phyloP scores from a whole-genome alignment of 2,113 vertebrate species.

The Platysteira castanea region DNA sequence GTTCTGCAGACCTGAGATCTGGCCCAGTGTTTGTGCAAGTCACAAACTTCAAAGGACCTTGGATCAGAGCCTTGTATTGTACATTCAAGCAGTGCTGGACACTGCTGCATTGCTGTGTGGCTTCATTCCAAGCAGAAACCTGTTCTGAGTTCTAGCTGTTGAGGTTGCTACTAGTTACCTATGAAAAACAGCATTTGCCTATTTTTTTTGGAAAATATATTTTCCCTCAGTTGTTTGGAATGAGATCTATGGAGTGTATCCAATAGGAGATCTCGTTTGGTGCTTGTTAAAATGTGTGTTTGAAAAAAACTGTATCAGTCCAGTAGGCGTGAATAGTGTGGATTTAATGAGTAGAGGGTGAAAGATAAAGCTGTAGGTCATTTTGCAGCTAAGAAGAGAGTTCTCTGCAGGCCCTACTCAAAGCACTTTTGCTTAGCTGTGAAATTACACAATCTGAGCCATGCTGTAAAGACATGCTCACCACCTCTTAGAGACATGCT shows the following conservation, averaged over 20 bases:
- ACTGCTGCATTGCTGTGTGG: neutral
- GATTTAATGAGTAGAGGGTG: neutral
- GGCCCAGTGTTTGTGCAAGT: neutral
- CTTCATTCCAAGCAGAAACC: slow-evolving; percentile 24
- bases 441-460: neutral
- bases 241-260: neutral
- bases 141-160: neutral
- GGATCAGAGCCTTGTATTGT: slow-evolving; percentile 22
- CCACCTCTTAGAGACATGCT: neutral
- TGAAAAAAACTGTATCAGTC: neutral
- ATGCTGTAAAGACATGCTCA: neutral
- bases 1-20: neutral
- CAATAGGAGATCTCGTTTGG: neutral
- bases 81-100: neutral
- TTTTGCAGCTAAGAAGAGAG: neutral
- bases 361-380: neutral
- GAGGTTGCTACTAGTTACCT: neutral
- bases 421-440: neutral
- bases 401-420: neutral
- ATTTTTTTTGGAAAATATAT: neutral
- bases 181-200: neutral
- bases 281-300: neutral
- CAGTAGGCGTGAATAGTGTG: neutral
- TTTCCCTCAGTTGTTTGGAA: neutral
- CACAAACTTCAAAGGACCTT: neutral